Base-by-base conservation (phyloP, 2,797 vertebrate genomes). In the Ctenosaura bakeri region DNA sequence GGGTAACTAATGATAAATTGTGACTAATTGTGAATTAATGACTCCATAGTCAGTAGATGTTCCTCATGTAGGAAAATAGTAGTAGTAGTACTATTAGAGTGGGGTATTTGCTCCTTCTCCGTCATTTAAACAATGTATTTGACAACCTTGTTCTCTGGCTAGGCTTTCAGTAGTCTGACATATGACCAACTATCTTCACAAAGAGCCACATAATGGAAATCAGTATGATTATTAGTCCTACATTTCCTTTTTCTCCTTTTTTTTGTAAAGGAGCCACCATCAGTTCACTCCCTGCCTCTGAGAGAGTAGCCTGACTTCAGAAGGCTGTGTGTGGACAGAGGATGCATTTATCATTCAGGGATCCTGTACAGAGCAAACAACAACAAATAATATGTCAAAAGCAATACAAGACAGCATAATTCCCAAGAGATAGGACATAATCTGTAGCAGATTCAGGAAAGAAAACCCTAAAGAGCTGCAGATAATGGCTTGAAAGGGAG, bases 401-500 rank as follows among this genome's bases (percentile, higher is more conserved):
- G 52, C 64, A 76, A 62, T 73, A 38, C 14, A 59, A 83, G 80
- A 56, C 35, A 62, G 69, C 18, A 46, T 83, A 22, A n/a, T 24
- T 71, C 64, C 50, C 64, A 82, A 80, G 80, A 74, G 80, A 74
- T 52, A 59, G 32, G 66, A 83, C 74, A 46, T 83, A 74, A 88
- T 88, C 38, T 88, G 29, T 18, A 32, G 80, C 56, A 83, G 80
- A 83, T 73, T 62, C 82, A 69, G 74, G 35, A 62, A 88, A 83
- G 18, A 56, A 83, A 83, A 54, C 18, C 54, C 50, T 54, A 88
- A 88, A 83, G 66, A 73, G 66, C 80, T 42, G 26, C 24, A 56
- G 80, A 88, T 76, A 83, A 88, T 46, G 29, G 79, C 73, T 71
- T 77, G 62, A 88, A 88, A 50, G 13, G 18, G 20, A 88, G 38